These are phyloP conservation scores for Boulengeromyrus knoepffleri DNA, from an alignment of 2,113 vertebrate genomes.

Conservation along the genomic window DNA sequence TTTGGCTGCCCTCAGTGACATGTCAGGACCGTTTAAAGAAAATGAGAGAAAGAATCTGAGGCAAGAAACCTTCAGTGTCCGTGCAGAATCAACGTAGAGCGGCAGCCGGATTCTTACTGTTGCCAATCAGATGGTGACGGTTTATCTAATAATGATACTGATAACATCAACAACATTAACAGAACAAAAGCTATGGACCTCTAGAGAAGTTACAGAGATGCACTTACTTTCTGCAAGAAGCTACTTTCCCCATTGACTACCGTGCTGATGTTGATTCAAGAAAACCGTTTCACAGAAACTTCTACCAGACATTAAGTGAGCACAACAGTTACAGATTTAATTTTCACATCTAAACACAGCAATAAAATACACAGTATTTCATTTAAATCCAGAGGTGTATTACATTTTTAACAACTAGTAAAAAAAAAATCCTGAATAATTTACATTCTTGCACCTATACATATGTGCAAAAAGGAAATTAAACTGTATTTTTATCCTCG, in stretches of 20 bases:
- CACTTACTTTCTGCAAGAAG: neutral
- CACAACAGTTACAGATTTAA: neutral
- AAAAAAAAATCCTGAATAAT: neutral
- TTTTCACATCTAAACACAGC: neutral
- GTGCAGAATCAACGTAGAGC: neutral
- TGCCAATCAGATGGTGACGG: neutral
- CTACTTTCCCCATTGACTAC: neutral
- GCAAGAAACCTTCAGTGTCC: neutral
- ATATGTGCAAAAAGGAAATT: neutral
- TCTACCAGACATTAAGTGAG: neutral
- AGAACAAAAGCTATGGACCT: neutral
- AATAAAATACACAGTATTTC: neutral
- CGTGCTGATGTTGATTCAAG: neutral
- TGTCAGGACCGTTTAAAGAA: neutral
- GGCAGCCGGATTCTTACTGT: neutral
- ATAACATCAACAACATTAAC: neutral
- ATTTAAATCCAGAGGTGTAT: neutral
- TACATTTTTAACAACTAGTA: neutral
- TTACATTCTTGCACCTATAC: neutral
- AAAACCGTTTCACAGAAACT: neutral
- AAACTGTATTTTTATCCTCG: neutral
- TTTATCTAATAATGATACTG: neutral
- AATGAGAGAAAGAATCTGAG: neutral
- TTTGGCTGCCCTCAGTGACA: neutral
- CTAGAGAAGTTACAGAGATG: neutral